Base-by-base conservation (phyloP, 2,888 invertebrate species). In the Andrena fulva region DNA sequence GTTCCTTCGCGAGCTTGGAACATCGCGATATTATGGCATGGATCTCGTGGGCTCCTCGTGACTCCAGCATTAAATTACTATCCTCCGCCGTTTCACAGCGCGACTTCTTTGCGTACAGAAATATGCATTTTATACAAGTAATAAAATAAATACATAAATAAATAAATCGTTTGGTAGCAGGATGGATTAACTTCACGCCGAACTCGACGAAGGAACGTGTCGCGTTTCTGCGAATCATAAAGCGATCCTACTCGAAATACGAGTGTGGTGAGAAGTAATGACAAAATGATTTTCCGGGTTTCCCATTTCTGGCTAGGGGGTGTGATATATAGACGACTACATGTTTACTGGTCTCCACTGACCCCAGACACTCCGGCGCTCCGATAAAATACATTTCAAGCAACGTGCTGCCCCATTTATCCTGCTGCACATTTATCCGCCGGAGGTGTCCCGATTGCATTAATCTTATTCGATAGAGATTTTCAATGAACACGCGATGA, bases 311-410 rank as follows among this genome's bases (percentile, higher is more conserved):
- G 60, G 64, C 48, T 10, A 10, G 16, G 64, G 63, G 59, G 8
- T 48, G 27, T 62, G 71, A 78, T 74, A 63, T 72, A 77, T 56
- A 56, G 50, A n/a, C 62, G 56, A 60, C 67, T 52, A 50, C 24
- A 29, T 82, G 80, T 86, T 86, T 87, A 84, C 81, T 35, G 66
- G 68, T 62, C 82, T 77, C 69, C 68, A 54, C 77, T 69, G 77
- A 75, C 52, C 66, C 74, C 85, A 87, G 88, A 87, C 86, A 77
- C n/a, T 50, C 72, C 67, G 86, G 82, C 88, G 86, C 82, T 79
- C 56, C 80, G 59, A 77, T 84, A 70, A 66, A 79, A 73, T 66
- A 73, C 59, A 74, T 82, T 86, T 77, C 77, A 42, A 82, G 50
- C 70, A 50, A 66, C 29, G 62, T 29, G 35, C 48, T 48, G 75